phyloP scores from a whole-genome alignment of 2,797 vertebrate genomes.

The Esox lucius region DNA sequence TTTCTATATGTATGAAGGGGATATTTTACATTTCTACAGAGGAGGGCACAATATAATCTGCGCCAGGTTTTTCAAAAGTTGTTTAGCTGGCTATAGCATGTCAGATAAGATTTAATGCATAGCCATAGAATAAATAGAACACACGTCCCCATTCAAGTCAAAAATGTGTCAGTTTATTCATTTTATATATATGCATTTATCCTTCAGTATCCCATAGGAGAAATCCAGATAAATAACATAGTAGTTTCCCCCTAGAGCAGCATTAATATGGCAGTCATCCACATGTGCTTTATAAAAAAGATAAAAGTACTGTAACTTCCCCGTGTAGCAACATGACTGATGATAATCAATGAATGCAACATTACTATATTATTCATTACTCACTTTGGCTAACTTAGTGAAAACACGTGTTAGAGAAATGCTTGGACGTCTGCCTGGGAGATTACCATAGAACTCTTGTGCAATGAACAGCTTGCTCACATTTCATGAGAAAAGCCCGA shows the following conservation, averaged over 20 bases:
- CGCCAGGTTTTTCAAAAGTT: too few species aligned
- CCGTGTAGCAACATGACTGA: not conserved
- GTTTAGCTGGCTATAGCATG: too few species aligned
- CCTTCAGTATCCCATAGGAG: too few species aligned
- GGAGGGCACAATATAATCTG: too few species aligned
- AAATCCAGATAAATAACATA: too few species aligned
- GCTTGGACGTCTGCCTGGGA: not conserved
- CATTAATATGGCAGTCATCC: not conserved
- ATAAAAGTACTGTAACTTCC: not conserved
- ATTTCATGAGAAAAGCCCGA: slow-evolving; percentile 1
- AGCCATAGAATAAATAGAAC: too few species aligned
- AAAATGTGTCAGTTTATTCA: too few species aligned
- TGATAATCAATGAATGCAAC: not conserved
- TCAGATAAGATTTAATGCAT: too few species aligned
- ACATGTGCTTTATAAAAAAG: not conserved
- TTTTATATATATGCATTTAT: too few species aligned
- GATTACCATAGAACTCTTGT: not conserved
- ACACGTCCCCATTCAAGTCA: too few species aligned
- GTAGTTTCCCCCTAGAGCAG: too few species aligned
- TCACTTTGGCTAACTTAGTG: not conserved
- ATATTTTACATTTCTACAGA: too few species aligned
- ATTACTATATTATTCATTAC: not conserved
- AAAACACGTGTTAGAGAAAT: not conserved
- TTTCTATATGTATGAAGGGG: not conserved
- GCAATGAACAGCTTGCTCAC: not conserved